A percentile compares a stretch with the other conserved stretches of the same genome.
Conservation (phyloP, 2,113 vertebrate species). For the Tragelaphus imberbis region DNA sequence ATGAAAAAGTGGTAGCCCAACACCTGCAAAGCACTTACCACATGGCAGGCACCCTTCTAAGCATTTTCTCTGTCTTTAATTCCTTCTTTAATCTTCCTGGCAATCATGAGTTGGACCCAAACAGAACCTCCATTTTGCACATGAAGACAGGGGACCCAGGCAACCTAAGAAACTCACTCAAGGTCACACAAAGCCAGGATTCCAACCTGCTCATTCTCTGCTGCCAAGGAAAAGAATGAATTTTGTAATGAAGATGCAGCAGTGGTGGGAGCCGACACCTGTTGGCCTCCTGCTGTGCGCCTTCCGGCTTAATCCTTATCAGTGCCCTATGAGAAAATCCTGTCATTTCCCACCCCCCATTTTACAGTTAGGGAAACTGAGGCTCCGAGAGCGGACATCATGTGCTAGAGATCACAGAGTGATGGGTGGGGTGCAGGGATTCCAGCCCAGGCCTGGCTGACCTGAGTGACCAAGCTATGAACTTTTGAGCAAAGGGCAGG, state of each 20-base stretch:
- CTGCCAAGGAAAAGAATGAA: background rate
- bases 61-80: background rate
- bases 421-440: too few species aligned
- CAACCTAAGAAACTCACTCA: background rate
- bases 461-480: too few species aligned
- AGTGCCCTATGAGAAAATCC: background rate
- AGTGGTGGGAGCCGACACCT: fast-evolving
- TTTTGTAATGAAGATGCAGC: background rate
- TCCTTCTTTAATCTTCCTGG: background rate
- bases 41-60: fast-evolving
- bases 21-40: background rate
- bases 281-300: background rate
- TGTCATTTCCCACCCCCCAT: background rate
- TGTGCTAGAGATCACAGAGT: background rate
- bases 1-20: background rate
- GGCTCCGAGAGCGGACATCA: background rate
- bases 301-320: fast-evolving
- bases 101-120: background rate
- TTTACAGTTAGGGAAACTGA: background rate
- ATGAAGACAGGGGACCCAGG: background rate
- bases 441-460: background rate
- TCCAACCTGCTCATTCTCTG: background rate
- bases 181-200: background rate
- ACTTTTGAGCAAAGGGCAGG: background rate
- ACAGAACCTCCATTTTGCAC: background rate